Evolutionary conservation across 1,140 invertebrate species (phyloP).

Genomic region (Musca domestica): DNA sequence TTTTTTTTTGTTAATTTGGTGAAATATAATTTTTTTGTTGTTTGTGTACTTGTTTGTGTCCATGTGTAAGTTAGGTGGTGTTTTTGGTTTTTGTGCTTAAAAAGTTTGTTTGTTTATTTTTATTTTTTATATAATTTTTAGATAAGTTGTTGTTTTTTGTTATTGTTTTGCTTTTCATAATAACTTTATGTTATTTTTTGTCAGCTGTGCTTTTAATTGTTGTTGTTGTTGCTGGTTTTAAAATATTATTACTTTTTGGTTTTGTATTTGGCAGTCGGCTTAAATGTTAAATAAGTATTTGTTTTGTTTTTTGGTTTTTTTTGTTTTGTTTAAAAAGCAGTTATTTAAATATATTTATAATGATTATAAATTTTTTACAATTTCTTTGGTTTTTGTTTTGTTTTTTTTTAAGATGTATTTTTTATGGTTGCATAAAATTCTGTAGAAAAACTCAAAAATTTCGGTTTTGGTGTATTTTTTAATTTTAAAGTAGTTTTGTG

Average conservation of each 20-base stretch:
- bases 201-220: slow-evolving; percentile 12
- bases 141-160: too few species aligned
- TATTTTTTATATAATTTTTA: not conserved
- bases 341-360: slow-evolving; percentile 22
- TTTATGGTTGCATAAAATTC: too few species aligned
- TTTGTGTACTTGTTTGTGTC: slow-evolving; percentile 18
- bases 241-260: slow-evolving; percentile 37
- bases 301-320: slow-evolving; percentile 24
- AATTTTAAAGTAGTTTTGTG: too few species aligned
- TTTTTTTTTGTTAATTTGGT: too few species aligned
- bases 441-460: slow-evolving; percentile 20
- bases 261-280: slow-evolving; percentile 46
- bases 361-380: slow-evolving; percentile 19
- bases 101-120: not conserved
- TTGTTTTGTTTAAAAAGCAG: slow-evolving; percentile 22
- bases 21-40: not conserved
- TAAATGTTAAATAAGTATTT: slow-evolving; percentile 24
- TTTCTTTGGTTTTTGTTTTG: not conserved
- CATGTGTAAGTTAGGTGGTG: slow-evolving; percentile 16
- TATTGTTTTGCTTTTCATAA: not conserved
- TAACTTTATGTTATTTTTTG: not conserved
- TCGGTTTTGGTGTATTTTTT: too few species aligned
- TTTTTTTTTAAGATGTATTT: not conserved
- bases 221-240: slow-evolving; percentile 26
- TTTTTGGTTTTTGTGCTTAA: not conserved